These are phyloP conservation scores for Oceanites oceanicus DNA, from an alignment of 2,113 vertebrate genomes.

Conservation along the genomic window DNA sequence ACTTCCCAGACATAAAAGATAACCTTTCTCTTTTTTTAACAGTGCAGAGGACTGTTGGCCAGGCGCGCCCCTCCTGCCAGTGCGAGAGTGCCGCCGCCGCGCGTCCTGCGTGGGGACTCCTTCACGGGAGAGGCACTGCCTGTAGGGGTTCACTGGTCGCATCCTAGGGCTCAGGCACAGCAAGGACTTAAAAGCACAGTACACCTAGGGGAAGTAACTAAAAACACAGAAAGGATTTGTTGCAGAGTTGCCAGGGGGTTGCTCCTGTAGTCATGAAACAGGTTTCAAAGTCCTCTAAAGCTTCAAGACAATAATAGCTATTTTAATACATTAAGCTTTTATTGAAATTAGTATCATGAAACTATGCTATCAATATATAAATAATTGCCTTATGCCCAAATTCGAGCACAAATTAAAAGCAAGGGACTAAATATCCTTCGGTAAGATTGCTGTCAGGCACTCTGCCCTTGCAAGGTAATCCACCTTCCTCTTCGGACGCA, in stretches of 20 bases:
- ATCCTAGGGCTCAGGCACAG: neutral
- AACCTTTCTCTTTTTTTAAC: neutral
- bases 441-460: neutral
- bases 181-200: neutral
- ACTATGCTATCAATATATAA: neutral
- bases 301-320: neutral
- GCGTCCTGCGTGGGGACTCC: neutral
- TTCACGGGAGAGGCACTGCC: rapidly evolving
- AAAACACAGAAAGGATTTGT: neutral
- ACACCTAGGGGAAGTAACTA: neutral
- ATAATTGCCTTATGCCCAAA: neutral
- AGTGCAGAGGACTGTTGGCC: rapidly evolving
- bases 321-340: neutral
- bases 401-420: neutral
- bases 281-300: neutral
- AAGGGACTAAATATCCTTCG: neutral
- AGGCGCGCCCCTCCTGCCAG: neutral
- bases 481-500: neutral
- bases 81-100: too few species aligned
- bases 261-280: neutral
- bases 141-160: neutral
- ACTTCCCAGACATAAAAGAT: neutral
- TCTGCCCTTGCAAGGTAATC: neutral
- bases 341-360: neutral
- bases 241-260: neutral